Evolutionary conservation across 1,140 invertebrate genomes (phyloP), one percentile per base, ranked within the genome.

Genomic region (Arctopsyche grandis): DNA sequence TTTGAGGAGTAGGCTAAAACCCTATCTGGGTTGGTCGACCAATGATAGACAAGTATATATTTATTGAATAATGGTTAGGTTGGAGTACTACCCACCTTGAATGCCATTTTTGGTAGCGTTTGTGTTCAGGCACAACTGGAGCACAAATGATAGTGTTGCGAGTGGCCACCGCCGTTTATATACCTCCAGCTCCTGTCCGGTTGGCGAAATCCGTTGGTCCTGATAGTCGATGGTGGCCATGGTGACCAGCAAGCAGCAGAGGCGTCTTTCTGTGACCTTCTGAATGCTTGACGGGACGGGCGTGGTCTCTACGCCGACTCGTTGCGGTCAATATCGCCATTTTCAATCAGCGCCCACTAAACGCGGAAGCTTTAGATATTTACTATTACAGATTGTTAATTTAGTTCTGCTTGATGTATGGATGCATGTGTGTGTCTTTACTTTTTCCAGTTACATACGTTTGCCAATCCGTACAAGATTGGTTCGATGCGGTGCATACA

Each of bases 41-140:
- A n/a, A n/a, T n/a, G n/a, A n/a, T n/a, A n/a, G n/a, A n/a, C n/a
- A n/a, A n/a, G n/a, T n/a, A n/a, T n/a, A n/a, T n/a, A n/a, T n/a
- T n/a, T n/a, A n/a, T n/a, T n/a, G n/a, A n/a, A n/a, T n/a, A n/a
- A n/a, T n/a, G n/a, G 29, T 38, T 38, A 38, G 29, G 29, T 38
- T 38, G 7, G n/a, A 38, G 29, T 38, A 7, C 7, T 38, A 52
- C 10, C 5, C 19, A 81, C 80, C 75, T 79, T 81, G 77, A 81
- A 81, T 79, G 80, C 80, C 80, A 82, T 82, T 77, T 75, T 38
- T 78, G 52, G 16, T 43, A 29, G 29, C 10, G 38, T 22, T 78
- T 71, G 77, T 60, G 26, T 71, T 73, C 77, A 73, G 69, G 9
- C 21, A n/a, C 21, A 66, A n/a, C 75, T 82, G 78, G 66, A 77